Base-by-base conservation (phyloP, 2,888 invertebrate genomes). In the Miltochrista miniata region DNA sequence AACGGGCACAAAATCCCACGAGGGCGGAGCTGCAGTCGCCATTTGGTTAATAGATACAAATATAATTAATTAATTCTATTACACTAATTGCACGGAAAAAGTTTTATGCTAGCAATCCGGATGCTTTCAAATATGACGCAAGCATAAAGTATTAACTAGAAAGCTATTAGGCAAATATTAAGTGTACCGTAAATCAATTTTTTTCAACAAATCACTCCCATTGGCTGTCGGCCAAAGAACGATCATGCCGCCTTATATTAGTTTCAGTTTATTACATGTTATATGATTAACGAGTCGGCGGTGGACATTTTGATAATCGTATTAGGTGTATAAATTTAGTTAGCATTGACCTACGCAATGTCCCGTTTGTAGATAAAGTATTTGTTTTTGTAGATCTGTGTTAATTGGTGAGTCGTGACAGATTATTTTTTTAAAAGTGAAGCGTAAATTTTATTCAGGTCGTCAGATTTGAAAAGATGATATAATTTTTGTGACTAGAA, bases 311-410 rank as follows among this genome's bases (percentile, higher is more conserved):
- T 46, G 31, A 37, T 61, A 57, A 54, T 34, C 30, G 39, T 7
- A 0, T 12, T 18, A 30, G 14, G 14, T 40, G 1, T 12, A 40
- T 14, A 36, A 33, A 30, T 48, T 15, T 31, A 35, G 9, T 56
- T 48, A 70, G 63, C 60, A 69, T 50, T 67, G 66, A 69, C 70
- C 66, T 60, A 55, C 44, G 42, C 30, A 12, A 24, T 44, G 48
- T 48, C 46, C 37, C 18, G 33, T 40, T 56, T 56, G 9, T 33
- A 35, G 34, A 34, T 11, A 11, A 34, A n/a, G 0, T 7, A 14
- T 11, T 13, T 30, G 33, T 15, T 24, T 43, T 43, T 35, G 31
- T 31, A 31, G 14, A 31, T 41, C 30, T 43, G 43, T 35, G 35
- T 24, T 43, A 34, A 12, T 42, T 34, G 18, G 12, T 12, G 7